Conservation (phyloP, 2,797 vertebrate genomes). For the Propithecus perrieri region DNA sequence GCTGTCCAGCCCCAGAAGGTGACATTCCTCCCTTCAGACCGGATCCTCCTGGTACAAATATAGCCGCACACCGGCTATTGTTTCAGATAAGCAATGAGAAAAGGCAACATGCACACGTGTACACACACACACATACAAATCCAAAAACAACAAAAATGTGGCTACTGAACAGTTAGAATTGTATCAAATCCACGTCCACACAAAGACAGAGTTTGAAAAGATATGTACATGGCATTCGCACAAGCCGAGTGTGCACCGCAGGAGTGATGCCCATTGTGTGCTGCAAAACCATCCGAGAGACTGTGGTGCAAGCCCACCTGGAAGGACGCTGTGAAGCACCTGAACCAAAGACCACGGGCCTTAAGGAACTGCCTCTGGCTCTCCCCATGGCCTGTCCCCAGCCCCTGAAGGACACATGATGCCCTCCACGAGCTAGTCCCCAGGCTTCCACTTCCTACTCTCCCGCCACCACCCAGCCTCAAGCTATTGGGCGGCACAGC, state of each 20-base stretch:
- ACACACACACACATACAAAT: not conserved
- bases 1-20: not conserved
- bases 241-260: constrained; percentile 61
- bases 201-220: constrained; percentile 65
- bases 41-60: constrained; percentile 57
- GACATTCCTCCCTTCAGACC: constrained; percentile 4
- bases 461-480: not conserved
- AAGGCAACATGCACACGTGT: constrained; percentile 35
- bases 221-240: constrained; percentile 66
- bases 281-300: not conserved
- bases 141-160: constrained; percentile 48
- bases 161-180: constrained; percentile 39
- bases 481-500: not conserved
- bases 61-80: constrained; percentile 20
- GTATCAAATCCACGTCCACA: constrained; percentile 61
- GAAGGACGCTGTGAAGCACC: not conserved
- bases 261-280: not conserved
- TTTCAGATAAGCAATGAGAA: constrained; percentile 67
- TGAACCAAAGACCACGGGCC: not conserved
- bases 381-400: not conserved
- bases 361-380: not conserved
- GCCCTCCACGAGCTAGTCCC: not conserved
- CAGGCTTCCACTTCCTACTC: not conserved
- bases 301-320: not conserved
- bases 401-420: not conserved